These are phyloP conservation scores for Microchrysa polita DNA, from an alignment of 2,888 invertebrate genomes.

Conservation along the genomic window DNA sequence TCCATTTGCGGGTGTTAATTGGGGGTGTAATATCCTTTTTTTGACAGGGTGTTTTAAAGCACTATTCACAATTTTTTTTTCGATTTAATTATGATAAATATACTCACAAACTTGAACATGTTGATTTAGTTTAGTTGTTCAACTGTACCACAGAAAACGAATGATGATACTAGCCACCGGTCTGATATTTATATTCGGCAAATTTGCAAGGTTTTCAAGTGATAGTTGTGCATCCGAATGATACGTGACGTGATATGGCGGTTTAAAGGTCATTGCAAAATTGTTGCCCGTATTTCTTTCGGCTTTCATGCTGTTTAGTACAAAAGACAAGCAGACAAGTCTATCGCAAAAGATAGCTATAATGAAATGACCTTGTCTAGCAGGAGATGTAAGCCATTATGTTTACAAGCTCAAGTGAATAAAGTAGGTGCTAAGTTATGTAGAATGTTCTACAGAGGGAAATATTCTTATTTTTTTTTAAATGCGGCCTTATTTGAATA, in stretches of 20 bases:
- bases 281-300: background rate
- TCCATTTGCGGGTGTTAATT: no score
- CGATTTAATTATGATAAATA: background rate
- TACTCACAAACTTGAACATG: conserved; percentile 43
- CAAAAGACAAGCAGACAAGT: background rate
- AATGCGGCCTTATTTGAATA: no score
- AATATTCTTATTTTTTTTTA: no score
- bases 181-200: conserved; percentile 31
- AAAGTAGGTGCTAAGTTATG: no score
- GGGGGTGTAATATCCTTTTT: no score
- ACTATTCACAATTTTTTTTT: background rate
- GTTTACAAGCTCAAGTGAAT: no score
- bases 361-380: background rate
- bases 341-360: background rate
- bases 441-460: no score
- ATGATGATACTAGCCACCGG: conserved; percentile 22
- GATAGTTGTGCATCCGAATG: conserved; percentile 25
- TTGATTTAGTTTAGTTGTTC: conserved; percentile 13
- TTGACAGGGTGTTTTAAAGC: no score
- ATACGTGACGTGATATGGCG: conserved; percentile 10
- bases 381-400: no score
- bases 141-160: conserved; percentile 38
- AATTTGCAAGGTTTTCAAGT: conserved; percentile 11
- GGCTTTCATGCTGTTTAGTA: background rate
- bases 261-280: conserved; percentile 37